Conservation (phyloP, 2,888 invertebrate genomes). For the Chrysolina oricalcia region DNA sequence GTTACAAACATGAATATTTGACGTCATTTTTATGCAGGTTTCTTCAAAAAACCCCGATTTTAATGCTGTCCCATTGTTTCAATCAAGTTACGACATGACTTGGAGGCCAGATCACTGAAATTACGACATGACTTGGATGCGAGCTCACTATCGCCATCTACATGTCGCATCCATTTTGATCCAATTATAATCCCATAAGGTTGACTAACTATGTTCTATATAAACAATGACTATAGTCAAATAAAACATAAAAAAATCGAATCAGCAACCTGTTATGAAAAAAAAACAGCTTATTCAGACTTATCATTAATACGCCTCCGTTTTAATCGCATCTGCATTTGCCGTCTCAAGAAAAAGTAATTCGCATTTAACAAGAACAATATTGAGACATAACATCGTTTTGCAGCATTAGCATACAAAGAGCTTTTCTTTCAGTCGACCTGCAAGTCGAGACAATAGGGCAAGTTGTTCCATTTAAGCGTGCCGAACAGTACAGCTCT, state of each 20-base stretch:
- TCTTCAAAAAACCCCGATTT: too few relatives aligned
- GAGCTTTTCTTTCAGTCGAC: conserved; percentile 13
- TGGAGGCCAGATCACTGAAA: too few relatives aligned
- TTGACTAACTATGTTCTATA: too few relatives aligned
- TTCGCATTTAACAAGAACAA: conserved; percentile 33
- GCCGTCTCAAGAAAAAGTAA: not conserved
- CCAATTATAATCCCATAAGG: too few relatives aligned
- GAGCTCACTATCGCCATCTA: too few relatives aligned
- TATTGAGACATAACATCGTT: conserved; percentile 34
- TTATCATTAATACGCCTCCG: not conserved
- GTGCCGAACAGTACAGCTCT: conserved; percentile 6
- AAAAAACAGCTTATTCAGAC: not conserved
- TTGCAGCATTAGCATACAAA: conserved; percentile 27
- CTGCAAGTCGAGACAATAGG: conserved; percentile 6
- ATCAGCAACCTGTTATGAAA: not conserved
- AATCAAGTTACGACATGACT: too few relatives aligned
- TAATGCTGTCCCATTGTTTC: too few relatives aligned
- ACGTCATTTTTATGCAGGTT: too few relatives aligned
- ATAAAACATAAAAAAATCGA: not conserved
- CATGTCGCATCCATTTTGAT: too few relatives aligned
- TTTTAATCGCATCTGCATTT: not conserved
- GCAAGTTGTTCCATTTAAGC: not conserved
- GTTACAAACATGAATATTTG: too few relatives aligned
- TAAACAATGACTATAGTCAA: too few relatives aligned
- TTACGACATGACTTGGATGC: too few relatives aligned